A percentile compares a stretch with the other conserved stretches of the same genome.
Evolutionary conservation across 2,888 invertebrate species (phyloP).

Genomic region (Cryptophagus acutangulus): DNA sequence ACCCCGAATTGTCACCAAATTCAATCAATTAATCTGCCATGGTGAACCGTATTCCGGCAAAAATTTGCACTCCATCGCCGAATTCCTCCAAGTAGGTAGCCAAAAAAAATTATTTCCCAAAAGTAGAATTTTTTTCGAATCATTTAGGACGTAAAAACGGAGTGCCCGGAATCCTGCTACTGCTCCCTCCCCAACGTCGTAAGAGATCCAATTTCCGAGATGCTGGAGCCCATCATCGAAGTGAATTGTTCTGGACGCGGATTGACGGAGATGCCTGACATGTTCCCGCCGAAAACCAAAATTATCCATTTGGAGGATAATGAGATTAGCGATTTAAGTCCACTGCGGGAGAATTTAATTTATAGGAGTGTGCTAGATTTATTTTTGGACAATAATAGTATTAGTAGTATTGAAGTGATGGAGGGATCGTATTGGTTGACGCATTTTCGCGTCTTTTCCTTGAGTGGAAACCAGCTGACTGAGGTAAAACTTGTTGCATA

Average conservation of each 20-base stretch:
- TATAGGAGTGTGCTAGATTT: slow-evolving; percentile 68
- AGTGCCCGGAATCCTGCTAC: slow-evolving; percentile 58
- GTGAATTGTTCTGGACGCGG: slow-evolving; percentile 61
- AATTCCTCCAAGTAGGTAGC: slow-evolving; percentile 56
- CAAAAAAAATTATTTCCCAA: neutral
- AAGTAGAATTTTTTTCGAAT: slow-evolving; percentile 8
- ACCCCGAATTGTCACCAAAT: slow-evolving; percentile 54
- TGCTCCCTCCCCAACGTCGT: slow-evolving; percentile 64
- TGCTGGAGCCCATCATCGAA: slow-evolving; percentile 56
- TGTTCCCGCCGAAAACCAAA: slow-evolving; percentile 62
- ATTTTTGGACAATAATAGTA: slow-evolving; percentile 70
- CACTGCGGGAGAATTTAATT: slow-evolving; percentile 59
- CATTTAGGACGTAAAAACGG: slow-evolving; percentile 38
- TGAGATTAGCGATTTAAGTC: slow-evolving; percentile 56
- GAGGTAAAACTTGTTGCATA: slow-evolving; percentile 30
- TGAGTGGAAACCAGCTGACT: slow-evolving; percentile 66
- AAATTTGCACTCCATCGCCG: slow-evolving; percentile 60
- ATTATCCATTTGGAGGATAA: slow-evolving; percentile 63
- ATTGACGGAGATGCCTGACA: slow-evolving; percentile 55
- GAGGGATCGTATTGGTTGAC: slow-evolving; percentile 77
- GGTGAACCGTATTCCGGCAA: slow-evolving; percentile 58
- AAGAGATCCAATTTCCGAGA: slow-evolving; percentile 44
- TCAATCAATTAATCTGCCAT: slow-evolving; percentile 56
- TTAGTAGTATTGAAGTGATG: slow-evolving; percentile 61
- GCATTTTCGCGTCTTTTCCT: slow-evolving; percentile 71